phyloP scores from a whole-genome alignment of 30 jellyfish, hydroid and myxozoan genomes.

The Cassiopea xamachana region DNA sequence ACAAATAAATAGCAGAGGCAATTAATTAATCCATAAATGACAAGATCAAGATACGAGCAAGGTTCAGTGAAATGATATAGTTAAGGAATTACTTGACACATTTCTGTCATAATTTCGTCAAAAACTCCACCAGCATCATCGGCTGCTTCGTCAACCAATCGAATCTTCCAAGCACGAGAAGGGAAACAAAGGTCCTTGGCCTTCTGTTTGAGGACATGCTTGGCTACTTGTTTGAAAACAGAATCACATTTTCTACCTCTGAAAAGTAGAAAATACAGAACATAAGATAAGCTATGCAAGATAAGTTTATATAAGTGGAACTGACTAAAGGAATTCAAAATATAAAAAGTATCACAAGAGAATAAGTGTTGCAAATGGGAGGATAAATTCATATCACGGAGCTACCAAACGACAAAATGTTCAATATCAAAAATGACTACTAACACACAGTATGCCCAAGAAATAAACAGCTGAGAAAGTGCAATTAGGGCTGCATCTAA shows the following conservation, averaged over 20 bases:
- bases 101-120: slow-evolving; percentile 93
- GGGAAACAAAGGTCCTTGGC: slow-evolving; percentile 80
- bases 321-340: too few relatives aligned
- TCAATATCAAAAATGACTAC: too few relatives aligned
- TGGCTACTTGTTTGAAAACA: slow-evolving; percentile 94
- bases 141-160: slow-evolving; percentile 93
- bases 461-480: too few relatives aligned
- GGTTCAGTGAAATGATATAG: not conserved
- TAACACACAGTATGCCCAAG: too few relatives aligned
- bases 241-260: slow-evolving; percentile 87
- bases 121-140: slow-evolving; percentile 99
- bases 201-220: slow-evolving; percentile 70
- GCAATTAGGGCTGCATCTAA: too few relatives aligned
- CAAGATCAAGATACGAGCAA: not conserved
- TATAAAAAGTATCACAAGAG: too few relatives aligned
- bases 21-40: too few relatives aligned
- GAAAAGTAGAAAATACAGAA: not conserved
- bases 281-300: not conserved
- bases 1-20: too few relatives aligned
- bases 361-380: too few relatives aligned
- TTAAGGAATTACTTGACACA: slow-evolving; percentile 86
- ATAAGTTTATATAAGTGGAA: too few relatives aligned
- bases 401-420: too few relatives aligned
- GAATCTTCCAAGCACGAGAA: slow-evolving; percentile 90
- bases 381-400: too few relatives aligned